Evolutionary conservation across 2,888 invertebrate genomes (phyloP).

Genomic region (Peribatodes rhomboidaria): DNA sequence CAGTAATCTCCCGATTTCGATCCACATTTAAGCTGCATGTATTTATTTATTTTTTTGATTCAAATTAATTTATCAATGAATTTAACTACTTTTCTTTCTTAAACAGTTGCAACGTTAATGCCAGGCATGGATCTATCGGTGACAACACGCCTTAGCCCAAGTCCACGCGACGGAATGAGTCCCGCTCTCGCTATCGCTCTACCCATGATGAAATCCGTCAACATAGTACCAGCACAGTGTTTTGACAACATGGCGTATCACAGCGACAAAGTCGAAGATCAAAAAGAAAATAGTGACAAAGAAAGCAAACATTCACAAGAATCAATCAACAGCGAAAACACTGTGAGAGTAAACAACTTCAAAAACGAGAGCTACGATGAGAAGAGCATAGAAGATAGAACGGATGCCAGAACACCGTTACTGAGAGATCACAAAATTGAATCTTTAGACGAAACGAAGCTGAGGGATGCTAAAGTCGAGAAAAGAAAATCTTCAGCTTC

Average conservation of each 20-base stretch:
- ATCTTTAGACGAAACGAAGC: slow-evolving; percentile 80
- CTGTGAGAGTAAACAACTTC: slow-evolving; percentile 72
- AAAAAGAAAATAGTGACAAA: slow-evolving; percentile 54
- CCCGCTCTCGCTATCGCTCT: slow-evolving; percentile 88
- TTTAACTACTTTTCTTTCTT: slow-evolving; percentile 43
- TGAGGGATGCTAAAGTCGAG: slow-evolving; percentile 77
- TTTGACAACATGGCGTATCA: slow-evolving; percentile 84
- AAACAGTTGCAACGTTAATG: slow-evolving; percentile 83
- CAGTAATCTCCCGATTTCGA: background rate
- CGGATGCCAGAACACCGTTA: slow-evolving; percentile 78
- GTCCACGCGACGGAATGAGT: slow-evolving; percentile 88
- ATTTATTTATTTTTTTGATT: slow-evolving; percentile 26
- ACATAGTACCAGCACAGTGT: slow-evolving; percentile 80
- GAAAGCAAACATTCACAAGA: slow-evolving; percentile 70
- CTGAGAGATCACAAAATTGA: slow-evolving; percentile 81
- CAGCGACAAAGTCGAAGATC: slow-evolving; percentile 68
- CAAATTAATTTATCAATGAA: slow-evolving; percentile 10
- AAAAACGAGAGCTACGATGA: slow-evolving; percentile 75
- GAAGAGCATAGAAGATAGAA: slow-evolving; percentile 70
- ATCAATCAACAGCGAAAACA: slow-evolving; percentile 74
- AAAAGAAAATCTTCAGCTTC: slow-evolving; percentile 83
- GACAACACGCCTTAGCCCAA: slow-evolving; percentile 88
- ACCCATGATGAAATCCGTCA: slow-evolving; percentile 87
- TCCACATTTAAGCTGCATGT: slow-evolving; percentile 53
- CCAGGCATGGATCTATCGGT: slow-evolving; percentile 88